These are phyloP conservation scores for Metopolophium dirhodum DNA, from an alignment of 1,140 invertebrate genomes.

Conservation along the genomic window DNA sequence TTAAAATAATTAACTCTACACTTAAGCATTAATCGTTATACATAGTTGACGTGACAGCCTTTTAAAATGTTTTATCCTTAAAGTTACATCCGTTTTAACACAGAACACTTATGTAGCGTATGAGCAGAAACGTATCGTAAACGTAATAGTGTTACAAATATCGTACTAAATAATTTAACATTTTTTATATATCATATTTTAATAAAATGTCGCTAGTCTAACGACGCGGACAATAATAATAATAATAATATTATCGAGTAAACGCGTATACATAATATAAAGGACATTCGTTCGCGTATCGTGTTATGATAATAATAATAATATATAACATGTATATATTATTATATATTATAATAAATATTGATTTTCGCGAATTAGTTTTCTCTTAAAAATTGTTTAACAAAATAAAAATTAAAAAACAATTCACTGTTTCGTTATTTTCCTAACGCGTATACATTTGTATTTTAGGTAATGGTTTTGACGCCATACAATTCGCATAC, in stretches of 20 bases:
- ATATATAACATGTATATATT: background rate
- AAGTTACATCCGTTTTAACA: conserved; percentile 29
- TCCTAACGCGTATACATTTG: conserved; percentile 37
- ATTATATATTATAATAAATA: background rate
- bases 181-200: background rate
- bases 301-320: background rate
- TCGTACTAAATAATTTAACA: conserved; percentile 34
- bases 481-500: conserved; percentile 10
- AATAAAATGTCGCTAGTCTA: conserved; percentile 33
- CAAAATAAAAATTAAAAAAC: conserved; percentile 15
- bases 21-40: conserved; percentile 57
- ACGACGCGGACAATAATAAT: background rate
- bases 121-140: conserved; percentile 40
- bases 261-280: background rate
- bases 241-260: background rate
- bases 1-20: conserved; percentile 55
- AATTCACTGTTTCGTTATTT: background rate
- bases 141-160: conserved; percentile 7
- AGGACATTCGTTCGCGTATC: background rate
- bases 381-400: conserved; percentile 28
- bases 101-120: conserved; percentile 17
- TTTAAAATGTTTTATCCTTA: conserved; percentile 33
- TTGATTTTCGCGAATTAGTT: background rate
- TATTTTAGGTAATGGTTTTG: background rate
- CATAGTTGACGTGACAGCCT: conserved; percentile 56